A percentile compares a stretch with the other conserved stretches of the same genome.
These are phyloP conservation scores for Hymenochirus boettgeri DNA, from an alignment of 2,113 vertebrate species.

Conservation along the genomic window DNA sequence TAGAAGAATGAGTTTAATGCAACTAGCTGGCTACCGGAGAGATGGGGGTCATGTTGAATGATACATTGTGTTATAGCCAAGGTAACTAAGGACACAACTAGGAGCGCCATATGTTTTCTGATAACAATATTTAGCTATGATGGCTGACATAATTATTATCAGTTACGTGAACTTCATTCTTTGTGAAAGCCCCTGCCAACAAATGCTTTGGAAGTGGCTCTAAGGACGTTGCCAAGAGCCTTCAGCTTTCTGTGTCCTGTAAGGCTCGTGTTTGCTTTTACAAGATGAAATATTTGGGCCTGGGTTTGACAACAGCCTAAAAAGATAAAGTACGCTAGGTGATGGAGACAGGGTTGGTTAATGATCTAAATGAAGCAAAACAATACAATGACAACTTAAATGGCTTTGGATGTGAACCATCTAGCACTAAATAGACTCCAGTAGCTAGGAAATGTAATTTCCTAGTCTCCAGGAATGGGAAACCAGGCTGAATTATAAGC, in stretches of 20 bases:
- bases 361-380: background rate
- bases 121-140: constrained; percentile 32
- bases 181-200: constrained; percentile 22
- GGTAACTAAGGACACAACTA: background rate
- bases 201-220: constrained; percentile 5
- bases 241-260: constrained; percentile 1
- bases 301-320: constrained; percentile 17
- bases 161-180: constrained; percentile 27
- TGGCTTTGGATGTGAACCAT: background rate
- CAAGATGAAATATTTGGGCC: constrained; percentile 14
- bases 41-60: no score
- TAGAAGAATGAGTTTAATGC: no score
- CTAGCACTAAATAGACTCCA: constrained; percentile 16
- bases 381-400: constrained; percentile 22
- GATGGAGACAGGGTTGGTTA: constrained; percentile 1
- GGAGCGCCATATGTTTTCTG: background rate
- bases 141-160: constrained; percentile 11
- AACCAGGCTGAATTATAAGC: no score
- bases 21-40: no score
- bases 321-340: background rate
- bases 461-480: no score
- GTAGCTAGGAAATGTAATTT: background rate
- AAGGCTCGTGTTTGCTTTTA: background rate
- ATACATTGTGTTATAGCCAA: background rate
- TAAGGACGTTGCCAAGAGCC: constrained; percentile 18